Conservation (phyloP, 2,113 vertebrate genomes). For the Equus przewalskii region DNA sequence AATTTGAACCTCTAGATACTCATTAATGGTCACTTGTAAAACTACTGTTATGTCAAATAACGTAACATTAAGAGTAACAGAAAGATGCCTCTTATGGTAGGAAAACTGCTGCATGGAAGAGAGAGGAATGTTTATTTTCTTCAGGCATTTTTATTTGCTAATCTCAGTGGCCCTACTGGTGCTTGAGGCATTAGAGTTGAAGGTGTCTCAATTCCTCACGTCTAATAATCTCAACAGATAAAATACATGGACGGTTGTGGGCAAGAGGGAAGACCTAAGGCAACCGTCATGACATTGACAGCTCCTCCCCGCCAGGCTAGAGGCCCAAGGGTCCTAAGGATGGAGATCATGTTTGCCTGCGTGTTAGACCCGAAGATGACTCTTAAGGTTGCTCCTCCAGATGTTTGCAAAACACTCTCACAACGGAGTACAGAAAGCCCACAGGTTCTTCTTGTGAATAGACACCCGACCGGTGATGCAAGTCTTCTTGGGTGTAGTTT, state of each 20-base stretch:
- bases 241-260: background rate
- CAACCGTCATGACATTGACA: accelerated
- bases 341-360: accelerated
- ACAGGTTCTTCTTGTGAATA: background rate
- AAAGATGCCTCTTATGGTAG: background rate
- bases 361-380: background rate
- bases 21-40: background rate
- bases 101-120: background rate
- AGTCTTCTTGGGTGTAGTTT: background rate
- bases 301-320: background rate
- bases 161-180: accelerated
- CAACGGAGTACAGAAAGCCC: background rate
- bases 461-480: accelerated
- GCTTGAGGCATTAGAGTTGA: background rate
- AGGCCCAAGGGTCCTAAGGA: background rate
- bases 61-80: background rate
- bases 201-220: background rate
- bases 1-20: background rate
- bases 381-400: accelerated
- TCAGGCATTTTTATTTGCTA: background rate
- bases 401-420: accelerated
- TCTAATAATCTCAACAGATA: background rate
- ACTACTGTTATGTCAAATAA: background rate
- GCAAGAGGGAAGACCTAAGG: too few relatives aligned
- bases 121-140: background rate